Evolutionary conservation across 2,113 vertebrate genomes (phyloP), one percentile per base, ranked within the genome.

Genomic region (Clarias magur): DNA sequence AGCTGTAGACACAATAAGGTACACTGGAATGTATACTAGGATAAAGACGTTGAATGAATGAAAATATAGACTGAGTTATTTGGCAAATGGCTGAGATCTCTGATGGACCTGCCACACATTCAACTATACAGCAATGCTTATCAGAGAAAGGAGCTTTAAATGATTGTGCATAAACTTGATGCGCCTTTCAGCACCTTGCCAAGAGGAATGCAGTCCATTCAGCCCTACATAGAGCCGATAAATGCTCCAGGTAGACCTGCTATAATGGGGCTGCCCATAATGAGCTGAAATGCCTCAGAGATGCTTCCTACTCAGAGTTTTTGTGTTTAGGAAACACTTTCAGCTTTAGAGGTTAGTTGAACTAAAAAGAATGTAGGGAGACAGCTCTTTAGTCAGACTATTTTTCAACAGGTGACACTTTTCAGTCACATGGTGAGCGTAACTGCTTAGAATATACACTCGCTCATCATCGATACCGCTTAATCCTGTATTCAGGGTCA

Each of bases 151-250:
- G 67, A 3, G 27, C 53, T 72, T 84, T 63, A 30, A 54, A 75
- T 65, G 59, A 79, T 54, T 60, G 48, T 48, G 73, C 16, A 23
- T 79, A 54, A 65, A 80, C 79, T 62, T 34, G 15, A 25, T 42
- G 79, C 25, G 57, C 57, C 12, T 67, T 80, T 80, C 63, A 27
- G 63, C 53, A 48, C 63, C 80, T 68, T 57, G 48, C 56, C 60
- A 68, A 80, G 75, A 25, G 67, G 53, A 82, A 80, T 63, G 56
- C 79, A 82, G 80, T 82, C 67, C 56, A 73, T 59, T 73, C 65
- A 54, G 5, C 30, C 56, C 30, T 13, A 54, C 19, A 4, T 19
- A 30, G 38, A 62, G 68, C 34, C 4, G 57, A 82, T 54, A 87
- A 63, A 82, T 21, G 9, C 80, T 73, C 13, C 53, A 87, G 79